Base-by-base conservation (phyloP, 2,113 vertebrate genomes). In the Hipposideros armiger region DNA sequence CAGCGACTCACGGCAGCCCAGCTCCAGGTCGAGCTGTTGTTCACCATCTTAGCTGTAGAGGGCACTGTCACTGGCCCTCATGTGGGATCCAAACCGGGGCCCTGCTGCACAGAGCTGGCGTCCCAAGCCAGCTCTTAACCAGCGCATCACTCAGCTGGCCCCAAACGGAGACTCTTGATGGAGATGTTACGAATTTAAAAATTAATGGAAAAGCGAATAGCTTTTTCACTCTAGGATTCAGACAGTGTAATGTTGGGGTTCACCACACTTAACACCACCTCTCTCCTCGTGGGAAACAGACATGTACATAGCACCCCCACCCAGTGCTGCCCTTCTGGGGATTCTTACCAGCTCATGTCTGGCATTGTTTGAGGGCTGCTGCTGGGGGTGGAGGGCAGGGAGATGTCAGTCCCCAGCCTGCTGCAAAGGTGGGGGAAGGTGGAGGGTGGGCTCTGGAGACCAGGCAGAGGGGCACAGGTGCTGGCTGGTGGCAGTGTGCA, bases 401-500 rank as follows among this genome's bases (percentile, higher is more conserved):
- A 52, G 87, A 4, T 13, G 10, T 58, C 14, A 2, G 0, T 14
- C 15, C 14, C 30, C 14, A 11, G 54, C 42, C 50, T 67, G 50
- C 60, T 5, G 19, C 66, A 2, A 5, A 47, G 15, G 45, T 24
- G 78, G 14, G 42, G 16, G 15, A 24, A 10, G 47, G 28, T 8
- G 6, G 58, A 24, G 60, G 9, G 3, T 13, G 47, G 89, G 91
- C 14, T 10, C 47, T 20, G 69, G 42, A 32, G 73, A 24, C 47
- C 20, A 54, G 36, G 30, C 50, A 50, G 50, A 45, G 20, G 3
- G 40, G 22, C 3, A 28, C 13, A 19, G 16, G 58, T 0, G 40
- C 42, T 2, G 6, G 42, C 19, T 5, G 4, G 32, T 16, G 66
- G 42, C 11, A 20, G 4, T 1, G 32, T 8, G 14, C 24, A 10